Base-by-base conservation (phyloP, 2,113 vertebrate species). In the Siniperca chuatsi region DNA sequence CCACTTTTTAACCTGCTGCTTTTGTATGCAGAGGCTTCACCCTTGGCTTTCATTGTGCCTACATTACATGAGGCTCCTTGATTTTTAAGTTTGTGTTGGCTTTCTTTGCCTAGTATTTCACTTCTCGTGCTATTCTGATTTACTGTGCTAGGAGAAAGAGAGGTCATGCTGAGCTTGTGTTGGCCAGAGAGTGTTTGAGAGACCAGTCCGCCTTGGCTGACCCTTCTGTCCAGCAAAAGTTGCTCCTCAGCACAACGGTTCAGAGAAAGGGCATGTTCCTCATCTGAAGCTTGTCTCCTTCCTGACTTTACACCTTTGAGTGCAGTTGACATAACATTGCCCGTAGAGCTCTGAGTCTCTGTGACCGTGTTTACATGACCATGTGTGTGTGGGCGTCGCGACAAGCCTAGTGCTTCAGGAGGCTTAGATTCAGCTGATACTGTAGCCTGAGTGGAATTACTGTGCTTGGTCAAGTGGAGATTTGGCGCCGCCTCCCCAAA, bases 41-140 rank as follows among this genome's bases (percentile, higher is more conserved):
- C 18, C 15, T 33, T 83, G 40, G 73, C 29, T 75, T 79, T 70
- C 3, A 50, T 20, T 57, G n/a, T 65, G 9, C 46, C 61, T 16
- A 9, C 37, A 9, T 68, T 69, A 61, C 57, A 77, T 2, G 40
- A 46, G 48, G 67, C n/a, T 48, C 46, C 83, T 61, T 82, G 75
- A 83, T 82, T 81, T 68, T 65, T 16, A 46, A 21, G 82, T 60
- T 88, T 73, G 35, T 86, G 54, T 75, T 91, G 89, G 86, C 50
- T 52, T 55, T 68, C 79, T 18, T 71, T 54, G 8, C 18, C 57
- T 18, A 60, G 50, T 73, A 61, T 15, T 69, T 77, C 84, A 58
- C 70, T 72, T 76, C 48, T 82, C 21, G 44, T 68, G 69, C 44
- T 83, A 0, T 42, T 88, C 6, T 82, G 74, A 78, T 57, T 65